phyloP scores from a whole-genome alignment of 2,797 vertebrate species.

The Cryptoprocta ferox region DNA sequence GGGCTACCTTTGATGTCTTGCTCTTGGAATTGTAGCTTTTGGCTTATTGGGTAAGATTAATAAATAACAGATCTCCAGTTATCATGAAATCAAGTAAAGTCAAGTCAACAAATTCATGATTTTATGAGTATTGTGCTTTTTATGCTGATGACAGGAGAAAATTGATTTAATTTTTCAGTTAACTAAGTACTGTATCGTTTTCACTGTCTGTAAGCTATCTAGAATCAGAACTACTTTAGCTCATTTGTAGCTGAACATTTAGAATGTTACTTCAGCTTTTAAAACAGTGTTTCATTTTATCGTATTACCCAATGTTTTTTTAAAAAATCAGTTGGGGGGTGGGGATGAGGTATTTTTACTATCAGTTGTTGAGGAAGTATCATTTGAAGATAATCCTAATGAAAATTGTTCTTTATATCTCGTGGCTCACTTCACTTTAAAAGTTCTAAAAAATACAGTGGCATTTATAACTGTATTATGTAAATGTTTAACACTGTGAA shows the following conservation, averaged over 20 bases:
- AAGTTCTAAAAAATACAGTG: not conserved
- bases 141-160: not conserved
- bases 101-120: not conserved
- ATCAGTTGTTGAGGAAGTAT: not conserved
- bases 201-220: not conserved
- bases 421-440: not conserved
- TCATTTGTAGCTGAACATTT: not conserved
- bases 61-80: slow-evolving; percentile 2
- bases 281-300: not conserved
- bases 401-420: slow-evolving; percentile 25
- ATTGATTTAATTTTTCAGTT: not conserved
- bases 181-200: not conserved
- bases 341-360: not conserved
- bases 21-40: slow-evolving; percentile 29
- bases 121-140: not conserved
- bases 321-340: not conserved
- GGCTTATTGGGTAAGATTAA: slow-evolving; percentile 15
- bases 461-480: not conserved
- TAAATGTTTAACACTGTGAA: not conserved
- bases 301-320: not conserved
- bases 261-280: not conserved
- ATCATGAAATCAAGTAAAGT: not conserved
- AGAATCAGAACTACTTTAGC: not conserved
- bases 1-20: slow-evolving; percentile 35
- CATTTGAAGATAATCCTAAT: not conserved